Base-by-base conservation (phyloP, 2,888 invertebrate genomes). In the Listrodromus nycthemerus region DNA sequence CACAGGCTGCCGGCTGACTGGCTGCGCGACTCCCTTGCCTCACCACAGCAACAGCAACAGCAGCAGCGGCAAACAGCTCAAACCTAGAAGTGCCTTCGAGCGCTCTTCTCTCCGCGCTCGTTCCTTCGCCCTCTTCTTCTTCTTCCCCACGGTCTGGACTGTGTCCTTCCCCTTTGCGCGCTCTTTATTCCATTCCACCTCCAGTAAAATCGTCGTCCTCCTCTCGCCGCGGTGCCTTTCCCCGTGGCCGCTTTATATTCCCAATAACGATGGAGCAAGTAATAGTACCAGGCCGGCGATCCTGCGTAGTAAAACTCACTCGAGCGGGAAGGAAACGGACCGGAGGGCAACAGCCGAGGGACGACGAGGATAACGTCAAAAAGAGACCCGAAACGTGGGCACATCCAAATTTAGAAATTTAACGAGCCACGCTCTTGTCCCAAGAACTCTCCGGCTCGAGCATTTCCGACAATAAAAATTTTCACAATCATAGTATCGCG, bases 341-440 rank as follows among this genome's bases (percentile, higher is more conserved):
- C 65, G 65, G 19, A 37, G 30, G 8, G 21, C 16, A 48, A 55
- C 2, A 21, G 30, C 24, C 37, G 48, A 61, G 48, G 48, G 24
- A 73, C 10, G 37, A 52, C 19, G 61, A 63, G 41, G 37, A 16
- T 2, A 21, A n/a, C 27, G 55, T 27, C 13, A 55, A 24, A 58
- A 33, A 48, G 65, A n/a, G 37, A 37, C 16, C 16, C 4, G 1
- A 83, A 66, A 76, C 83, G 76, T 80, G 80, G 80, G 80, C 76
- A 71, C 61, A 52, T 76, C 80, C 83, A 83, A 80, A 83, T 83
- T 77, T 83, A 80, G 83, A 80, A 67, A 66, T 83, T 76, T 76
- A 83, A 83, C 80, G 48, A 73, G 70, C 66, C 13, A 21, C 41
- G 2, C 48, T 75, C 50, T 8, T 73, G 80, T 71, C 76, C 80